Percentiles rank a stretch among this genome's conserved stretches.
Conservation (phyloP, 2,888 invertebrate species). For the Acleris holmiana region DNA sequence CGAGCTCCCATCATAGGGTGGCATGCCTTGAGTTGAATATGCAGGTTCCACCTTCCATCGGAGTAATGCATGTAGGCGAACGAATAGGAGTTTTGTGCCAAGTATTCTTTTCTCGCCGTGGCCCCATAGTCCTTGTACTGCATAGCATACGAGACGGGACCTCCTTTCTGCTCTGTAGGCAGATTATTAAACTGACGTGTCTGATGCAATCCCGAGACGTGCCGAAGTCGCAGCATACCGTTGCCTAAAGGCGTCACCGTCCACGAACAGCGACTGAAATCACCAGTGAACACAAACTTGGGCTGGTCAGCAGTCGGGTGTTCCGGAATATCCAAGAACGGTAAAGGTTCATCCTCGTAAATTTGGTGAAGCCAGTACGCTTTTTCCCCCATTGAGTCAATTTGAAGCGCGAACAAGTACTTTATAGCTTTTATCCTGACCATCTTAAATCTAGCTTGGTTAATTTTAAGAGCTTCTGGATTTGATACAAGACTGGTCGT, state of each 20-base stretch:
- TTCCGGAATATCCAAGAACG: background rate
- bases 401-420: background rate
- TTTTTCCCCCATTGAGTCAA: background rate
- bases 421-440: background rate
- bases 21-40: background rate
- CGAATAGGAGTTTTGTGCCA: background rate
- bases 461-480: background rate
- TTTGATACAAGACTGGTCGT: background rate
- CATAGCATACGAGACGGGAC: background rate
- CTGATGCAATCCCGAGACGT: background rate
- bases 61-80: background rate
- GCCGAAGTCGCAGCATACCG: background rate
- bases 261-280: conserved; percentile 5
- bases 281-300: conserved; percentile 1
- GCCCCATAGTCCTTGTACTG: conserved; percentile 5
- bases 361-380: conserved; percentile 2
- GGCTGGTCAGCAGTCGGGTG: background rate
- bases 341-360: background rate
- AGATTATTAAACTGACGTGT: background rate
- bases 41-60: background rate
- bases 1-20: too few species aligned
- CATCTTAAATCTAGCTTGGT: background rate
- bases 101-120: background rate
- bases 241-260: background rate
- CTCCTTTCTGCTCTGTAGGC: background rate